Base-by-base conservation (phyloP, 2,888 invertebrate species). In the Leptinotarsa rubiginosa region DNA sequence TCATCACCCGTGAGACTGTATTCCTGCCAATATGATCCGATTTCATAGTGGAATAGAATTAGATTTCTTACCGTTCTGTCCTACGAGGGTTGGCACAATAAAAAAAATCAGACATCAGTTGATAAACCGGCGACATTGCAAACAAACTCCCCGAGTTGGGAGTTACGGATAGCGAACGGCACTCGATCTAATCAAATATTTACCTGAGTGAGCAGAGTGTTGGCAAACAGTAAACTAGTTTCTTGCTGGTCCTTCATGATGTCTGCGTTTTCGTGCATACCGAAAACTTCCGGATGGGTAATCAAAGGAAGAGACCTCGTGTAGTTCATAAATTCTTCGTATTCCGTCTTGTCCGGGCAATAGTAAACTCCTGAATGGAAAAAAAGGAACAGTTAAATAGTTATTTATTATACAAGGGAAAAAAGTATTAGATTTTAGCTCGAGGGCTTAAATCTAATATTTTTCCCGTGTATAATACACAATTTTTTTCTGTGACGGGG, bases 221-320 rank as follows among this genome's bases (percentile, higher is more conserved):
- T 96, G 73, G 89, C 87, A 73, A 97, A 92, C 72, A 98, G 85
- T 75, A 93, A 90, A 81, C 92, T 91, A 0, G 96, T 95, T 86
- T 97, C 97, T 82, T 95, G 93, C 87, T 96, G 94, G 87, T 97
- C 97, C 86, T 96, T 96, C 83, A 95, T 93, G 83, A 97, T 96
- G 84, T 97, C 96, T 0, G 97, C 97, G 88, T 97, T 97, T 74
- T 95, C 92, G 87, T 97, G 94, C 91, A 97, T 95, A 15, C 97
- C 97, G 88, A 97, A 97, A 56, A 97, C 94, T 76, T 93, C 92
- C 0, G 97, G 97, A 72, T 92, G 91, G 18, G 96, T 93, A 41
- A 92, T 92, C 72, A 93, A 89, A 0, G 97, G 97, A 81, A 97
- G 87, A 47, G 91, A 90, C 25, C 89, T 91, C 0, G 93, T 92